These are phyloP conservation scores for Pterostichus niger DNA, from an alignment of 2,888 invertebrate species.

Conservation along the genomic window DNA sequence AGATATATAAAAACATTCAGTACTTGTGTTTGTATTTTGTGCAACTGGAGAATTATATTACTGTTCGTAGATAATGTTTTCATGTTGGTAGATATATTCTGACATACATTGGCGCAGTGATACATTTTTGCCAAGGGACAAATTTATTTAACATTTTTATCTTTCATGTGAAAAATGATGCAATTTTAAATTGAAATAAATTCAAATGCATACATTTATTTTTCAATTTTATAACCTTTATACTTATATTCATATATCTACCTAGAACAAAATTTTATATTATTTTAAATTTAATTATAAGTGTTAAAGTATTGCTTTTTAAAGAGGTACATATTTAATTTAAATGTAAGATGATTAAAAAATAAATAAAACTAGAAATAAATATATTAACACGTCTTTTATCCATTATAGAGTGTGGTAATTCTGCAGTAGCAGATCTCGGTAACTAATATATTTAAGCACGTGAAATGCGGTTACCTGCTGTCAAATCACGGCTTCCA, in stretches of 20 bases:
- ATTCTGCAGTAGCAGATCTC: too few relatives aligned
- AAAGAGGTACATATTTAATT: too few relatives aligned
- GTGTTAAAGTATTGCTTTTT: too few relatives aligned
- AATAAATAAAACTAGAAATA: too few relatives aligned
- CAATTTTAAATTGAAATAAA: constrained; percentile 35
- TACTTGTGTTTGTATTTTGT: constrained; percentile 23
- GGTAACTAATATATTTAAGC: too few relatives aligned
- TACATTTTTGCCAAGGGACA: constrained; percentile 42
- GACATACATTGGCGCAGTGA: constrained; percentile 17
- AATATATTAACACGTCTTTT: too few relatives aligned
- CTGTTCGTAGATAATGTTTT: constrained; percentile 35
- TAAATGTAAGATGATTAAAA: too few relatives aligned
- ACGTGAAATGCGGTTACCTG: too few relatives aligned
- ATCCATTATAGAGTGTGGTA: too few relatives aligned
- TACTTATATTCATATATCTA: neutral
- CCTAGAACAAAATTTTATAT: too few relatives aligned
- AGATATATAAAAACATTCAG: constrained; percentile 16
- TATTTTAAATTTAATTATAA: too few relatives aligned
- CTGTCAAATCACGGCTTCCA: too few relatives aligned
- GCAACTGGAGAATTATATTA: constrained; percentile 37
- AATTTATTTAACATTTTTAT: constrained; percentile 31
- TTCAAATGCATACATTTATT: constrained; percentile 12
- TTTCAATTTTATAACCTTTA: neutral
- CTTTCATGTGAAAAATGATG: constrained; percentile 20
- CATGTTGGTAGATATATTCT: constrained; percentile 18